Conservation (phyloP, 92 coral and sea anemone species). For the Scolanthus callimorphus region DNA sequence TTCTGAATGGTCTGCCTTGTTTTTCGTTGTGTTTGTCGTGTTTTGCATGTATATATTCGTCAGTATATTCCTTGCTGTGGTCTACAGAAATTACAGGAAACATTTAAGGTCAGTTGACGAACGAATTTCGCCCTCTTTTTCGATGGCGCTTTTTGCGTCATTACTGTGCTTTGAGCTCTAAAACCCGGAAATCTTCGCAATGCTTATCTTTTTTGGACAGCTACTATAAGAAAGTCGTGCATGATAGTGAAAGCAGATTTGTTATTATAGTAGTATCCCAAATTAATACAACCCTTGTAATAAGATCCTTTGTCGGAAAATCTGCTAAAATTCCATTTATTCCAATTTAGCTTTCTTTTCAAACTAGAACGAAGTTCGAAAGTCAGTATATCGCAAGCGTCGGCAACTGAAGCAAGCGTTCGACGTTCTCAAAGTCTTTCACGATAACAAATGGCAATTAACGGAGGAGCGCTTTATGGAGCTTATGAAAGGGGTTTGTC, state of each 20-base stretch:
- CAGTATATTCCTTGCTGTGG: conserved; percentile 95
- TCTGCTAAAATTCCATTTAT: no score
- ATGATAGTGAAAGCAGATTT: no score
- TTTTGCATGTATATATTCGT: conserved; percentile 95
- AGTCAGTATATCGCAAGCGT: conserved; percentile 88
- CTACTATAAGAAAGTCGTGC: no score
- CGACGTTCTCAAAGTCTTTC: conserved; percentile 76
- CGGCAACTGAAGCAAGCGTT: conserved; percentile 92
- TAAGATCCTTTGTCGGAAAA: no score
- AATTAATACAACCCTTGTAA: no score
- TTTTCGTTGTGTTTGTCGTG: conserved; percentile 77
- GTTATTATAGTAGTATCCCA: no score
- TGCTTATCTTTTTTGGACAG: no score
- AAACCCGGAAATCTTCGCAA: no score
- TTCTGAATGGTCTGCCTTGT: conserved; percentile 83
- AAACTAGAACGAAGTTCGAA: conserved; percentile 90
- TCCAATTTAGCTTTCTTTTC: neutral
- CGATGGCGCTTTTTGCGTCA: no score
- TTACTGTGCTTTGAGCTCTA: no score
- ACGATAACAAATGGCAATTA: conserved; percentile 63
- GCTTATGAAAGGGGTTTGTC: conserved; percentile 71
- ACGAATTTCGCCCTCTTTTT: no score
- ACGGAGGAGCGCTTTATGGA: conserved; percentile 75
- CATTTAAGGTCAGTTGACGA: no score
- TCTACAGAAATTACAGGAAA: conserved; percentile 88